Evolutionary conservation across 2,797 vertebrate genomes (phyloP).

Genomic region (Ptychadena robeensis): DNA sequence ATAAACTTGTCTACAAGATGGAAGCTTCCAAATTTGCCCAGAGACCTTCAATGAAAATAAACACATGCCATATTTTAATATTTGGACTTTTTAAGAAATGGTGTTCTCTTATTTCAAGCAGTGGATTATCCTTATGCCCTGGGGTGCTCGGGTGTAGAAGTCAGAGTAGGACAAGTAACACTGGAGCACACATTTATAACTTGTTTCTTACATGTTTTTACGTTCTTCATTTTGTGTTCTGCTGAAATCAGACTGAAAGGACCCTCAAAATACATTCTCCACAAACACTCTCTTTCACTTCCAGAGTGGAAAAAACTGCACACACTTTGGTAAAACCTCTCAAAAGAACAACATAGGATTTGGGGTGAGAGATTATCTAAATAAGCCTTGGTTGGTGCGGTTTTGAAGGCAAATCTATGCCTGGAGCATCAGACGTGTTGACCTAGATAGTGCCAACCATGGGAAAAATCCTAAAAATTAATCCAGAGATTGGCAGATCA

Average conservation of each 20-base stretch:
- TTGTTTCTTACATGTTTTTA: background rate
- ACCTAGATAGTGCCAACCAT: conserved; percentile 18
- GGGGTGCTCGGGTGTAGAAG: background rate
- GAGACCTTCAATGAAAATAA: background rate
- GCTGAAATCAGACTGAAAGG: background rate
- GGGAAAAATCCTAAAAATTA: conserved; percentile 15
- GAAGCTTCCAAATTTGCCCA: background rate
- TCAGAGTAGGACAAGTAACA: conserved; percentile 2
- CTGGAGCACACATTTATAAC: too few relatives aligned
- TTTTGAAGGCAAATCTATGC: conserved; percentile 15
- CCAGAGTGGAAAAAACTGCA: background rate
- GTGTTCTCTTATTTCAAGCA: background rate
- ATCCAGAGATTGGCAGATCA: conserved; percentile 4
- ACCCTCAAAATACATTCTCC: background rate
- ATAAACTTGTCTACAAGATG: background rate
- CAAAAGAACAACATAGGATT: background rate
- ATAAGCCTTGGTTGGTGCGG: conserved; percentile 6
- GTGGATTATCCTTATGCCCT: background rate
- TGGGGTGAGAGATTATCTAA: conserved; percentile 13
- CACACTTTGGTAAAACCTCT: conserved; percentile 12
- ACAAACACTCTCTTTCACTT: background rate
- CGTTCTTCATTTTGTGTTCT: background rate
- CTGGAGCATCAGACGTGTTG: conserved; percentile 7
- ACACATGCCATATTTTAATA: background rate
- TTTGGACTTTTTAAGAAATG: background rate